Evolutionary conservation across 2,797 vertebrate genomes (phyloP).

Genomic region (Phataginus tetradactyla): DNA sequence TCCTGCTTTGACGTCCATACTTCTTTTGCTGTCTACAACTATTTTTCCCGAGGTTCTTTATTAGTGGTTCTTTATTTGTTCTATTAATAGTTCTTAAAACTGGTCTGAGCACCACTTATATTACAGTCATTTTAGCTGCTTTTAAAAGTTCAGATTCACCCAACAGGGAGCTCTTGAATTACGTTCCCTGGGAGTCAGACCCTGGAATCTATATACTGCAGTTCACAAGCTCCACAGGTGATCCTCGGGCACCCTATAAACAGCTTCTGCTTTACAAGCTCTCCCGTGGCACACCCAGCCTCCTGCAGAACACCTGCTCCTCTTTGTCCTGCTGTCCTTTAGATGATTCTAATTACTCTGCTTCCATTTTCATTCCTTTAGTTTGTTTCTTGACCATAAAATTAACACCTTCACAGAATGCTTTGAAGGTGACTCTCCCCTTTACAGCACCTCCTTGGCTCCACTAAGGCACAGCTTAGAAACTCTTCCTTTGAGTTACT

Average conservation of each 20-base stretch:
- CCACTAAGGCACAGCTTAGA: background rate
- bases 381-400: background rate
- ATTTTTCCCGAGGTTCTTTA: background rate
- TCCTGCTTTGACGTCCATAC: background rate
- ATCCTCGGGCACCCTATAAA: too few species aligned
- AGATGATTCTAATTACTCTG: background rate
- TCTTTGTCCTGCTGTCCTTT: background rate
- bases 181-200: rapidly evolving
- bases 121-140: background rate
- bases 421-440: rapidly evolving
- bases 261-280: background rate
- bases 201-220: rapidly evolving
- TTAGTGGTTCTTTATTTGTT: background rate
- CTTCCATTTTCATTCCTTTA: background rate
- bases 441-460: background rate
- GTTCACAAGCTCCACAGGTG: background rate
- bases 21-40: background rate
- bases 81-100: background rate
- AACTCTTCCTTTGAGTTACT: background rate
- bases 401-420: background rate
- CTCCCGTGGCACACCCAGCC: rapidly evolving
- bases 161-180: background rate
- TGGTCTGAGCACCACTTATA: background rate
- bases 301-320: rapidly evolving
- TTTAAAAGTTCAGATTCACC: background rate